phyloP scores from a whole-genome alignment of 2,797 vertebrate species.

The Catamblyrhynchus diadema region DNA sequence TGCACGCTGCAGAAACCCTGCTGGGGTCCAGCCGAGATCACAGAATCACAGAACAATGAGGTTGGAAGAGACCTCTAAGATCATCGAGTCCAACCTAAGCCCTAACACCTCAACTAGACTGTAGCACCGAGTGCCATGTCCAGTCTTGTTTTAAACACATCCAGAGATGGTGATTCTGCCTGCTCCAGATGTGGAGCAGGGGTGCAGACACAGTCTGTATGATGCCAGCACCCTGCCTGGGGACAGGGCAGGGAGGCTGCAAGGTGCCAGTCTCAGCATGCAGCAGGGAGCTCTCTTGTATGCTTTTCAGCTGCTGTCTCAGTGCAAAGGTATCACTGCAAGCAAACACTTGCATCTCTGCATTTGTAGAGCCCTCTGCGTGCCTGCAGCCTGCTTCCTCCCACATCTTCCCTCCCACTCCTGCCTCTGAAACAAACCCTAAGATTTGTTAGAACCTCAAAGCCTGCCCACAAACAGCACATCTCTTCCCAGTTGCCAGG shows the following conservation, averaged over 20 bases:
- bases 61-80: not conserved
- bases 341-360: not conserved
- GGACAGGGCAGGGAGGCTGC: not conserved
- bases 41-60: not conserved
- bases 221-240: not conserved
- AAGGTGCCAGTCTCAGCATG: not conserved
- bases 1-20: not conserved
- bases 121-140: not conserved
- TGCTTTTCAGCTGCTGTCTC: not conserved
- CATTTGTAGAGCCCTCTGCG: not conserved
- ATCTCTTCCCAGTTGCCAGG: not conserved
- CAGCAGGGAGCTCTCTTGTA: not conserved
- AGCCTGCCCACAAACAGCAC: not conserved
- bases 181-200: not conserved
- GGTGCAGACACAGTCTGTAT: accelerated
- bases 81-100: not conserved
- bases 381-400: not conserved
- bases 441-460: not conserved
- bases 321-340: not conserved
- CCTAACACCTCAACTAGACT: not conserved
- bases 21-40: accelerated
- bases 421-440: not conserved
- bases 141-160: not conserved
- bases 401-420: not conserved
- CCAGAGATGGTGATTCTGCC: not conserved